A percentile compares a stretch with the other conserved stretches of the same genome.
Evolutionary conservation across 2,888 invertebrate species (phyloP).

Genomic region (Mimachlamys varia): DNA sequence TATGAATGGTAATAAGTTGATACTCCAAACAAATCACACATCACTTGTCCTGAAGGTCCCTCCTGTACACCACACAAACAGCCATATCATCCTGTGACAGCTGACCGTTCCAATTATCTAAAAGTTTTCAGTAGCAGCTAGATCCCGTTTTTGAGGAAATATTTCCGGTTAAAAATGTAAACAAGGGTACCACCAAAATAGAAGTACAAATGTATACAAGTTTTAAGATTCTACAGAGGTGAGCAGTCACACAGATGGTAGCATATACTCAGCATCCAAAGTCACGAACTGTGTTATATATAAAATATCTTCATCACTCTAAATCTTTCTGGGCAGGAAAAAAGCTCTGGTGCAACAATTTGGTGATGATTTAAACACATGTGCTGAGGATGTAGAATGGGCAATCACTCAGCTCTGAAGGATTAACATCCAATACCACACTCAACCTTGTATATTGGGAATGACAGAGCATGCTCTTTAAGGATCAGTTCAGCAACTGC

Average conservation of each 20-base stretch:
- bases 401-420: neutral
- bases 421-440: neutral
- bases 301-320: slow-evolving; percentile 13
- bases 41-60: neutral
- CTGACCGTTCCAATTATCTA: neutral
- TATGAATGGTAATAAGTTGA: too few species aligned
- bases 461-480: slow-evolving; percentile 34
- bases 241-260: neutral
- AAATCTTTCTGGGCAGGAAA: neutral
- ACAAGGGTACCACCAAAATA: neutral
- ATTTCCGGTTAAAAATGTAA: neutral
- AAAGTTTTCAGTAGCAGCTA: neutral
- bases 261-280: neutral
- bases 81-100: slow-evolving; percentile 10
- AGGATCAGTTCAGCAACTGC: slow-evolving; percentile 30
- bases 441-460: slow-evolving; percentile 5
- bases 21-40: neutral
- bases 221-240: neutral
- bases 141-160: neutral
- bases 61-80: neutral
- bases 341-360: neutral
- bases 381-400: neutral
- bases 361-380: slow-evolving; percentile 24
- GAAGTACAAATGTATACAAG: neutral
- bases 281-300: slow-evolving; percentile 36